These are phyloP conservation scores for Silurus glanis DNA, from an alignment of 2,113 vertebrate genomes.

Conservation along the genomic window DNA sequence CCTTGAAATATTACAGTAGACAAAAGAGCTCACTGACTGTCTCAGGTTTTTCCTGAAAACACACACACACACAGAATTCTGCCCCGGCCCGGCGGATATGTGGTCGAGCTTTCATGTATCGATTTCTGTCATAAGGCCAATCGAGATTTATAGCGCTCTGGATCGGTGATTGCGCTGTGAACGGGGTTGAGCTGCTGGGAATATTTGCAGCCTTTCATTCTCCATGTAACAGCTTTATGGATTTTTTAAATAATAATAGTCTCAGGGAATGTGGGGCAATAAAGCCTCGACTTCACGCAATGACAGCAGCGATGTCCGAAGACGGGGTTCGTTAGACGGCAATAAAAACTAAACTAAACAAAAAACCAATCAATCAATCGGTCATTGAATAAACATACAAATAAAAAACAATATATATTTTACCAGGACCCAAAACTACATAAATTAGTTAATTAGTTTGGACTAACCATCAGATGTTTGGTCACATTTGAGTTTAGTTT, in stretches of 20 bases:
- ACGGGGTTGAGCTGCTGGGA: slow-evolving; percentile 4
- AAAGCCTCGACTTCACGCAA: neutral
- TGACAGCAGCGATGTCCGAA: neutral
- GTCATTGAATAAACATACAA: neutral
- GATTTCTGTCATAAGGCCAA: slow-evolving; percentile 52
- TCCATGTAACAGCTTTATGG: neutral
- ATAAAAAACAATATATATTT: neutral
- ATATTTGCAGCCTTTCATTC: slow-evolving; percentile 22
- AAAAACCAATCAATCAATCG: neutral
- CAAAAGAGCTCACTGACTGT: slow-evolving; percentile 16
- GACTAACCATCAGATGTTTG: too few relatives aligned
- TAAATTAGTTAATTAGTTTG: neutral
- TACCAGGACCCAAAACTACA: neutral
- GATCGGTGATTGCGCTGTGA: slow-evolving; percentile 32
- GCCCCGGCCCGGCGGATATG: slow-evolving; percentile 24
- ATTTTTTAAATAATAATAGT: slow-evolving; percentile 31
- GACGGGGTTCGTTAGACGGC: neutral
- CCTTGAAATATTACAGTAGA: slow-evolving; percentile 30
- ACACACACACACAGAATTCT: slow-evolving; percentile 3
- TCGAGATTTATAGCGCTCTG: slow-evolving; percentile 40
- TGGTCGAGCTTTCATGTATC: slow-evolving; percentile 42
- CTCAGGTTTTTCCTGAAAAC: slow-evolving; percentile 2
- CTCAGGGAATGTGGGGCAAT: slow-evolving; percentile 1
- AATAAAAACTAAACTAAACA: neutral
- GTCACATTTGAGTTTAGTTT: too few relatives aligned